Conservation (phyloP, 2,113 vertebrate species). For the Neodontobutis hainanensis region DNA sequence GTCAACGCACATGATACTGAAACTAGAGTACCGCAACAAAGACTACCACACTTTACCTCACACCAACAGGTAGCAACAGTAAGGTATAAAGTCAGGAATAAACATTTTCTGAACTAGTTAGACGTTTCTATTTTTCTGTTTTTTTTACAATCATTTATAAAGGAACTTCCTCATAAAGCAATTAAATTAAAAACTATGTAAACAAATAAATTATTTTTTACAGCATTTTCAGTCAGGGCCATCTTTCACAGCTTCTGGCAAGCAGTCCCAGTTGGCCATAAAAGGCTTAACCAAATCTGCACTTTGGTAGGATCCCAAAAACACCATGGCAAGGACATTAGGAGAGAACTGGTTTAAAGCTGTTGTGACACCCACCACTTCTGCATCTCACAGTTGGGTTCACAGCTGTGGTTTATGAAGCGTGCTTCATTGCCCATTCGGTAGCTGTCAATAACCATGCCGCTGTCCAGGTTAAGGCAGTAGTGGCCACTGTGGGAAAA, state of each 20-base stretch:
- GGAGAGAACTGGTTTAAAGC: constrained; percentile 21
- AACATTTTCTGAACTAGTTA: neutral
- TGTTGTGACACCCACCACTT: constrained; percentile 87
- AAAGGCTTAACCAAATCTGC: constrained; percentile 37
- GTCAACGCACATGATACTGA: neutral
- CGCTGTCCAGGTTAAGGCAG: constrained; percentile 96
- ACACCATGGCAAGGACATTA: constrained; percentile 24
- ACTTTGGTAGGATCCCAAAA: constrained; percentile 37
- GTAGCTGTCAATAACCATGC: constrained; percentile 99
- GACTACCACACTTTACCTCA: neutral
- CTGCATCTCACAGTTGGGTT: constrained; percentile 99
- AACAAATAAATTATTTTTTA: too few species aligned
- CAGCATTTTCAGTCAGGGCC: neutral
- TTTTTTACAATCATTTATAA: too few species aligned
- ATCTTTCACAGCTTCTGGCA: constrained; percentile 22
- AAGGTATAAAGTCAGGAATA: neutral
- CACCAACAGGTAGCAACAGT: neutral
- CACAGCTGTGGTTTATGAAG: constrained; percentile 99
- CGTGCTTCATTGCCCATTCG: constrained; percentile 98
- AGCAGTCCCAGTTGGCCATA: neutral
- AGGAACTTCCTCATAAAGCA: too few species aligned
- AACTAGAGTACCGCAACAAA: neutral
- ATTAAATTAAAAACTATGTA: too few species aligned
- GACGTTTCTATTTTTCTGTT: too few species aligned
- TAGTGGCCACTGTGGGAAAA: constrained; percentile 97